A percentile compares a stretch with the other conserved stretches of the same genome.
Evolutionary conservation across 2,113 vertebrate genomes (phyloP).

Genomic region (Raja brachyura): DNA sequence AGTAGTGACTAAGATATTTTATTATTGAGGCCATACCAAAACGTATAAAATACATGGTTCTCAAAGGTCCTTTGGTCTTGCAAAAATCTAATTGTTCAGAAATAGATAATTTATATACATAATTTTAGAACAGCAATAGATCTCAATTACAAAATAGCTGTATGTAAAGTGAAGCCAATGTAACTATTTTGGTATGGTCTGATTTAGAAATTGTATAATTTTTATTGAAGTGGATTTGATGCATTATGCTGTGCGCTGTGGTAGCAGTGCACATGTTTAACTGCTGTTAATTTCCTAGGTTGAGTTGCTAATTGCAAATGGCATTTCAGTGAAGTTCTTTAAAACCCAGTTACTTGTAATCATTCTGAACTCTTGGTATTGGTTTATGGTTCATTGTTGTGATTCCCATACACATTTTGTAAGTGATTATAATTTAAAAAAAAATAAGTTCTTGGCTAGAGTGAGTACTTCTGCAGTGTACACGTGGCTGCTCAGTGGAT

Average conservation of each 20-base stretch:
- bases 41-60: not conserved
- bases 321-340: conserved; percentile 2
- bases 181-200: conserved; percentile 36
- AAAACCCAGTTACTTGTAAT: not conserved
- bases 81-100: conserved; percentile 30
- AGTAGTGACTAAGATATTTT: conserved; percentile 60
- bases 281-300: not conserved
- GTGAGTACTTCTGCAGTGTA: conserved; percentile 54
- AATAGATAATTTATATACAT: not conserved
- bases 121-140: conserved; percentile 22
- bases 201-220: conserved; percentile 18
- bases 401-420: not conserved
- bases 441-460: conserved; percentile 56
- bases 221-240: conserved; percentile 29
- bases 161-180: conserved; percentile 6
- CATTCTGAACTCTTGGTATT: not conserved
- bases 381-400: not conserved
- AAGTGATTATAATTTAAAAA: not conserved
- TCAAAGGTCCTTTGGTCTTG: conserved; percentile 7
- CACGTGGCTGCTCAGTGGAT: conserved; percentile 66
- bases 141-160: not conserved
- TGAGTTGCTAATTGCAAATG: conserved; percentile 26
- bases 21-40: conserved; percentile 85
- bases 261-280: conserved; percentile 19
- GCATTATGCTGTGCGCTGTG: not conserved